Conservation (phyloP, 2,888 invertebrate species). For the Caenorhabditis uteleia region DNA sequence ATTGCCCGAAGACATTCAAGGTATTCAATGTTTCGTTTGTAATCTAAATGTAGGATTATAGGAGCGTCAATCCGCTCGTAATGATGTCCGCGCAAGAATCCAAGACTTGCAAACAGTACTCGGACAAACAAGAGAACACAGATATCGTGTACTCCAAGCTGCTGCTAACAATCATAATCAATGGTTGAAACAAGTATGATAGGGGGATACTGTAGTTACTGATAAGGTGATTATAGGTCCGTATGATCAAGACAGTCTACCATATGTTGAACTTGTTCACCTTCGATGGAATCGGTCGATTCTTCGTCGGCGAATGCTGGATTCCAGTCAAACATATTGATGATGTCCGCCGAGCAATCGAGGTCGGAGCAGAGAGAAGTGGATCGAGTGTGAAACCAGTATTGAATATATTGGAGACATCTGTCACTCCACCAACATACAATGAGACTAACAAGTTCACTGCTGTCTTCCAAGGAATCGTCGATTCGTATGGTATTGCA, state of each 20-base stretch:
- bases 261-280: conserved; percentile 96
- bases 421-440: conserved; percentile 89
- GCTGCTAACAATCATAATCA: conserved; percentile 97
- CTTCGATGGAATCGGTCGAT: conserved; percentile 98
- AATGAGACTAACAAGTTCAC: conserved; percentile 96
- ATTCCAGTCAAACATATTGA: conserved; percentile 86
- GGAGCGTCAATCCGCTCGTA: conserved; percentile 50
- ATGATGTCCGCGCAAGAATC: conserved; percentile 65
- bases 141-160: conserved; percentile 78
- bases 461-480: conserved; percentile 88
- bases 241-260: conserved; percentile 98
- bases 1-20: conserved; percentile 95
- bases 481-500: conserved; percentile 95
- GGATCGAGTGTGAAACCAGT: conserved; percentile 95
- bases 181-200: conserved; percentile 92
- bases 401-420: conserved; percentile 90
- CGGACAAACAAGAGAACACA: conserved; percentile 65
- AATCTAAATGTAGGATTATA: too few species aligned
- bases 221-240: too few species aligned
- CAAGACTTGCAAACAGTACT: conserved; percentile 82
- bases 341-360: conserved; percentile 87
- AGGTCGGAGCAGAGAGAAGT: conserved; percentile 82
- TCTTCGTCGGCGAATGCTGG: conserved; percentile 98
- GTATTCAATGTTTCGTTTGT: too few species aligned
- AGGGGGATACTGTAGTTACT: too few species aligned